Evolutionary conservation across 2,113 vertebrate species (phyloP).

Genomic region (Lontra canadensis): DNA sequence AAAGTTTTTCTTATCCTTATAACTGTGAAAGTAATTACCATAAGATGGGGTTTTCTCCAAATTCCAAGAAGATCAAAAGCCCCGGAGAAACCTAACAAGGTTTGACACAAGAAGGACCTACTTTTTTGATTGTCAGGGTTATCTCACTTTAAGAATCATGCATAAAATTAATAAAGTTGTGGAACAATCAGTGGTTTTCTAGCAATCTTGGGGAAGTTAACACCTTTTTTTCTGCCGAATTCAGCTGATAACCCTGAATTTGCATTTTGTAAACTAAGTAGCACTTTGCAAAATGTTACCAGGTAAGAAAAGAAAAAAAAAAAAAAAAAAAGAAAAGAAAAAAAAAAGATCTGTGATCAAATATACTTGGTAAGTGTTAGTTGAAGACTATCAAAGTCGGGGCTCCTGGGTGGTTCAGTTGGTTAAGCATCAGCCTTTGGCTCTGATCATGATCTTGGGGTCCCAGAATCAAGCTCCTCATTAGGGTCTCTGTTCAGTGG

Average conservation of each 20-base stretch:
- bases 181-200: not conserved
- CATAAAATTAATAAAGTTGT: not conserved
- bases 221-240: not conserved
- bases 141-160: not conserved
- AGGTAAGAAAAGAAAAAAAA: too few relatives aligned
- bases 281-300: not conserved
- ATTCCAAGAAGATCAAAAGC: not conserved
- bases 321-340: too few relatives aligned
- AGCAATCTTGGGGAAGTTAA: not conserved
- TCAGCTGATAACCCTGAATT: not conserved
- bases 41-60: not conserved
- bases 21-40: not conserved
- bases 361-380: not conserved
- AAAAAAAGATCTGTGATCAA: not conserved
- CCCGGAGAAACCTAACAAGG: not conserved
- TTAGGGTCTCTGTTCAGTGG: too few relatives aligned
- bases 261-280: conserved; percentile 7
- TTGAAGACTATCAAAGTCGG: not conserved
- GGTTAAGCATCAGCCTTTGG: too few relatives aligned
- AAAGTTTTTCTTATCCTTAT: not conserved
- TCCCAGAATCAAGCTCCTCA: too few relatives aligned
- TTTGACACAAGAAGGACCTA: not conserved
- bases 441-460: too few relatives aligned
- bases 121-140: not conserved
- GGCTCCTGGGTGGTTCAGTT: too few relatives aligned